Evolutionary conservation across 2,888 invertebrate species (phyloP).

Genomic region (Temnothorax rugatulus): DNA sequence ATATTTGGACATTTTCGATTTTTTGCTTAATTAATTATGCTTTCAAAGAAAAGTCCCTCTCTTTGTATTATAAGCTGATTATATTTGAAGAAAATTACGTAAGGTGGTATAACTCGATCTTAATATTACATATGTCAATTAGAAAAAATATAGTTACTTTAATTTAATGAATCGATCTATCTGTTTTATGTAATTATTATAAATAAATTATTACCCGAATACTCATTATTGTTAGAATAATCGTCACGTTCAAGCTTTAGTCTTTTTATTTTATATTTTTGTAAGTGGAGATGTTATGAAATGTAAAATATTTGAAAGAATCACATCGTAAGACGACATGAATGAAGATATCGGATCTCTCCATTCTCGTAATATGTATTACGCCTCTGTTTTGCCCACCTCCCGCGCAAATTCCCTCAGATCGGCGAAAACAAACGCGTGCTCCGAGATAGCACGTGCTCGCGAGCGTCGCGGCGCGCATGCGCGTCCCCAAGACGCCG

Average conservation of each 20-base stretch:
- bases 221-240: background rate
- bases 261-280: background rate
- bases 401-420: background rate
- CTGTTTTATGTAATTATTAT: background rate
- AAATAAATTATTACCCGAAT: background rate
- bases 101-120: background rate
- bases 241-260: background rate
- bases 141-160: background rate
- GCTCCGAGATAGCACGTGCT: slow-evolving; percentile 43
- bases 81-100: background rate
- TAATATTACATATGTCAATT: background rate
- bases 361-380: background rate
- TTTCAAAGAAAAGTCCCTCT: background rate
- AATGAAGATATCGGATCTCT: background rate
- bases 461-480: slow-evolving; percentile 67
- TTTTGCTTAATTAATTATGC: background rate
- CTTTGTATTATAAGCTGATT: background rate
- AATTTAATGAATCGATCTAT: background rate
- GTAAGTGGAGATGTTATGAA: background rate
- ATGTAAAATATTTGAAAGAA: background rate
- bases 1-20: background rate
- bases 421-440: slow-evolving; percentile 23
- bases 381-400: background rate
- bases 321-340: background rate
- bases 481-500: slow-evolving; percentile 72